Conservation (phyloP, 2,113 vertebrate genomes). For the Vulpes ferrilata region DNA sequence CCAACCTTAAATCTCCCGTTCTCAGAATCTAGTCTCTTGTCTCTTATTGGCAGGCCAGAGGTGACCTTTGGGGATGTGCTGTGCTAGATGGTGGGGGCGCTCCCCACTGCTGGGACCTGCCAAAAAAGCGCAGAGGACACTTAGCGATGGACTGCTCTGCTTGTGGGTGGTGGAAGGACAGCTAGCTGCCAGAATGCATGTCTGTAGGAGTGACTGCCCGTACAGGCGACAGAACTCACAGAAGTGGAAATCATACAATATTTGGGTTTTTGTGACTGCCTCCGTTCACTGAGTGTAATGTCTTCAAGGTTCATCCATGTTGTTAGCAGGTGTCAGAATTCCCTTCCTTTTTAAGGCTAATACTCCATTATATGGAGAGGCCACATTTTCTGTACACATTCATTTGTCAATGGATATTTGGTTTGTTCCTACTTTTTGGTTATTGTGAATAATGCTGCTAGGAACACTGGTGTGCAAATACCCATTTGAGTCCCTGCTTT, state of each 20-base stretch:
- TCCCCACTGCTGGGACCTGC: too few species aligned
- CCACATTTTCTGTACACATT: background rate
- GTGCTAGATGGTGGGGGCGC: background rate
- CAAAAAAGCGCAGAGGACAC: background rate
- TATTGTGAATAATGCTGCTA: background rate
- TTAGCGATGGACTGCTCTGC: background rate
- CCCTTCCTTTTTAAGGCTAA: background rate
- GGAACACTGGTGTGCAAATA: background rate
- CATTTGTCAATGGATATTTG: background rate
- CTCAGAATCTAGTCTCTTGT: background rate
- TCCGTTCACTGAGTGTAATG: background rate
- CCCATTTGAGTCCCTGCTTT: background rate
- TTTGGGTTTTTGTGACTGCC: background rate
- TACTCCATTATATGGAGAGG: background rate
- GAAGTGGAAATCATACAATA: background rate
- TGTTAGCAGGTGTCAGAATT: constrained; percentile 18
- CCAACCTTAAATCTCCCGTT: background rate
- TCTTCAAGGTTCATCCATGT: background rate
- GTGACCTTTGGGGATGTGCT: background rate
- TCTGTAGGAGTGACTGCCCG: background rate
- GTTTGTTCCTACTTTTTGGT: background rate
- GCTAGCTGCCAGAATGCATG: background rate
- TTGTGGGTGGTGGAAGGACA: background rate
- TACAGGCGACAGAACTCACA: background rate
- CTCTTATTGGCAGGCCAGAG: background rate